Base-by-base conservation (phyloP, 2,797 vertebrate species). In the Tapera naevia region DNA sequence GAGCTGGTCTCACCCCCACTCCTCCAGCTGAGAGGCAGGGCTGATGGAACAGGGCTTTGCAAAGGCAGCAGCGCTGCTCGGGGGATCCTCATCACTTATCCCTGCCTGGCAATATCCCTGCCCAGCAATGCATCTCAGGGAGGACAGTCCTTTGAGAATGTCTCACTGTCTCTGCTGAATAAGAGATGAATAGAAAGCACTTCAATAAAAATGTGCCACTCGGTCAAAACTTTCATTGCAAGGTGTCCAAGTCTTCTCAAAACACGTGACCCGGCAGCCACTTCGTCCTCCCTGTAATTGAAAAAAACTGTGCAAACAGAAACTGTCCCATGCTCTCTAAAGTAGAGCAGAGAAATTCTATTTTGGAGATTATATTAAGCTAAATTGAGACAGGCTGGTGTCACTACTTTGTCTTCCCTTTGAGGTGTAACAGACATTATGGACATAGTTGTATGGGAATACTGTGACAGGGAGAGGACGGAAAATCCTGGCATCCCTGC, bases 261-360 rank as follows among this genome's bases (percentile, higher is more conserved):
- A 76, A 69, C 23, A 13, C 2, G 15, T 14, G 32, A n/a, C 35
- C 41, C 71, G 67, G 50, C 21, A 89, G 74, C 65, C 39, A 58
- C 73, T 18, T 43, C 33, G 17, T 13, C 45, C 46, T 46, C 45
- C 21, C 10, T 46, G 88, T 76, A 88, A 91, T 43, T 82, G 85
- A 91, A 91, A 88, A 88, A 92, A 89, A 82, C 78, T 50, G 51
- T 76, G 76, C 86, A 94, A 94, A 95, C 93, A 94, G 91, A 92
- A 93, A 91, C 85, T 76, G 86, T 80, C 92, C 86, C 80, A 74
- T 61, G 83, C 74, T 86, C 45, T 58, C 75, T 70, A 27, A 89
- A 91, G 82, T 18, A 48, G 64, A 91, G 73, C 71, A 75, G 70
- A 81, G 80, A 80, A 67, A 89, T 95, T 85, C 93, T 86, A 89